phyloP scores from a whole-genome alignment of 2,113 vertebrate genomes.

The Syngnathoides biaculeatus region DNA sequence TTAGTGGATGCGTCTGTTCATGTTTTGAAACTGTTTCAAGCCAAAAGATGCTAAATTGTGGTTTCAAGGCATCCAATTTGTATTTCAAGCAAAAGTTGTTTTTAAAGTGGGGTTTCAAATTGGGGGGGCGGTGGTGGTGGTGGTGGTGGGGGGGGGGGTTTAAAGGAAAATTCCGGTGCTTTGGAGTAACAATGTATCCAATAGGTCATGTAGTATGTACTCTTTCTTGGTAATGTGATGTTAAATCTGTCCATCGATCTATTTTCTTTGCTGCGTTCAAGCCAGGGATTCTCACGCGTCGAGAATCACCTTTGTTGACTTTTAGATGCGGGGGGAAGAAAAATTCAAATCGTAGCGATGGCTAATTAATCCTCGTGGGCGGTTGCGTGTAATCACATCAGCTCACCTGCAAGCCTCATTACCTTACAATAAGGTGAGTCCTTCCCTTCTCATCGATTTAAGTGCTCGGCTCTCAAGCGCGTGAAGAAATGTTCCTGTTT shows the following conservation, averaged over 20 bases:
- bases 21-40: neutral
- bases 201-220: too few relatives aligned
- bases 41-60: neutral
- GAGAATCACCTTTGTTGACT: neutral
- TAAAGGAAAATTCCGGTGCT: too few relatives aligned
- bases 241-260: too few relatives aligned
- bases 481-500: neutral
- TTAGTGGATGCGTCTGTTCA: neutral
- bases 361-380: neutral
- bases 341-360: neutral
- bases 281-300: too few relatives aligned
- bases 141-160: too few relatives aligned
- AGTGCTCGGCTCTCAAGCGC: constrained; percentile 14
- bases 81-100: too few relatives aligned
- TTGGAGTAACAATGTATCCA: too few relatives aligned
- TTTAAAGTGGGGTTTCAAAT: too few relatives aligned
- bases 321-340: neutral
- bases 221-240: too few relatives aligned
- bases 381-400: constrained; percentile 11
- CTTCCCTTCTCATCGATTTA: constrained; percentile 8
- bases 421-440: neutral
- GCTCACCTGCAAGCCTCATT: neutral
- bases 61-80: neutral
- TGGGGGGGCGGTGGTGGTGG: too few relatives aligned
- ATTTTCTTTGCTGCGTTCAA: too few relatives aligned